Evolutionary conservation across 2,888 invertebrate genomes (phyloP).

Genomic region (Tricholauxania praeusta): DNA sequence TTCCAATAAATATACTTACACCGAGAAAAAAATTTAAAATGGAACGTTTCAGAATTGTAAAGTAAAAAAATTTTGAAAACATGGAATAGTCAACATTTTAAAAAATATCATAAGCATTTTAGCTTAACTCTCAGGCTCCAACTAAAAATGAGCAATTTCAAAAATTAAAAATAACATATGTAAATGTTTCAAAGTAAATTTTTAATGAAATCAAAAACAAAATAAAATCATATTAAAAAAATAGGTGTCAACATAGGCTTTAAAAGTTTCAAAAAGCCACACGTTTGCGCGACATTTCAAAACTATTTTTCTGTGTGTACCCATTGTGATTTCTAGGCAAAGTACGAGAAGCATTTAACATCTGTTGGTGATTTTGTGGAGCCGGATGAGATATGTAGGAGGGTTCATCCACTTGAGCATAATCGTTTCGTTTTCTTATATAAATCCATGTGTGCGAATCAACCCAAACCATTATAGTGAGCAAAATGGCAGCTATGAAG

Average conservation of each 20-base stretch:
- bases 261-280: too few species aligned
- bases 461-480: slow-evolving; percentile 93
- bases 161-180: not conserved
- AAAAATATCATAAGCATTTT: slow-evolving; percentile 42
- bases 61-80: too few species aligned
- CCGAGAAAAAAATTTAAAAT: too few species aligned
- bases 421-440: slow-evolving; percentile 87
- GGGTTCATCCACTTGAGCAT: slow-evolving; percentile 86
- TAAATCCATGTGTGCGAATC: slow-evolving; percentile 98
- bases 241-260: too few species aligned
- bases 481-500: slow-evolving; percentile 86
- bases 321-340: slow-evolving; percentile 69
- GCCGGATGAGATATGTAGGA: slow-evolving; percentile 70
- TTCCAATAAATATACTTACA: not conserved
- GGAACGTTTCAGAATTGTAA: too few species aligned
- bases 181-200: too few species aligned
- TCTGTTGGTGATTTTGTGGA: slow-evolving; percentile 69
- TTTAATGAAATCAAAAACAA: too few species aligned
- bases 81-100: not conserved
- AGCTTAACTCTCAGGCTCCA: slow-evolving; percentile 37
- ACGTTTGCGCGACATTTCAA: too few species aligned
- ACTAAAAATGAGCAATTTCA: not conserved
- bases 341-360: slow-evolving; percentile 69
- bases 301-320: slow-evolving; percentile 53
- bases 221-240: not conserved